A percentile compares a stretch with the other conserved stretches of the same genome.
Evolutionary conservation across 2,797 vertebrate species (phyloP).

Genomic region (Lophotriccus pileatus): DNA sequence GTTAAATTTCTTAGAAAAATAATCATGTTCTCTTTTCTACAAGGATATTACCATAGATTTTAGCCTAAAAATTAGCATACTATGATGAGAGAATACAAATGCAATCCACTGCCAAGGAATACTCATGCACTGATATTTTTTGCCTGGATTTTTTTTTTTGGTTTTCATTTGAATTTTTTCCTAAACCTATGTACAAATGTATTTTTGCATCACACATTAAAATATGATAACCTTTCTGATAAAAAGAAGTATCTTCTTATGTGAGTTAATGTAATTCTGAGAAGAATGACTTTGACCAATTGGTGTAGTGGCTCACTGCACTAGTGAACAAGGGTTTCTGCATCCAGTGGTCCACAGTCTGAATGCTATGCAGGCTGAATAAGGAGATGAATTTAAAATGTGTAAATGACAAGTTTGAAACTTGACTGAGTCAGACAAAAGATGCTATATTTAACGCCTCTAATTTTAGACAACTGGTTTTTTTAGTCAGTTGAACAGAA

Average conservation of each 20-base stretch:
- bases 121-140: neutral
- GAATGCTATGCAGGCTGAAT: constrained; percentile 52
- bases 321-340: constrained; percentile 59
- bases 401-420: constrained; percentile 62
- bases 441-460: constrained; percentile 16
- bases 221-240: constrained; percentile 27
- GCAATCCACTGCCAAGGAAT: neutral
- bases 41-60: neutral
- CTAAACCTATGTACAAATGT: neutral
- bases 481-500: neutral
- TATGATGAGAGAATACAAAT: neutral
- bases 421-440: constrained; percentile 57
- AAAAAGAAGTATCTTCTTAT: neutral
- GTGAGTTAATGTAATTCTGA: constrained; percentile 62
- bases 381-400: constrained; percentile 68
- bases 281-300: constrained; percentile 61
- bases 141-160: neutral
- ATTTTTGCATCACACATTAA: neutral
- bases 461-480: neutral
- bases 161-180: neutral
- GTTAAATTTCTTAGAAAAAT: neutral
- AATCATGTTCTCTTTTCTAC: neutral
- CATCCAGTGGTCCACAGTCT: constrained; percentile 59
- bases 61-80: neutral
- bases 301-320: constrained; percentile 60